A percentile compares a stretch with the other conserved stretches of the same genome.
These are phyloP conservation scores for Silurus lanzhouensis DNA, from an alignment of 2,797 vertebrate genomes.

Conservation along the genomic window DNA sequence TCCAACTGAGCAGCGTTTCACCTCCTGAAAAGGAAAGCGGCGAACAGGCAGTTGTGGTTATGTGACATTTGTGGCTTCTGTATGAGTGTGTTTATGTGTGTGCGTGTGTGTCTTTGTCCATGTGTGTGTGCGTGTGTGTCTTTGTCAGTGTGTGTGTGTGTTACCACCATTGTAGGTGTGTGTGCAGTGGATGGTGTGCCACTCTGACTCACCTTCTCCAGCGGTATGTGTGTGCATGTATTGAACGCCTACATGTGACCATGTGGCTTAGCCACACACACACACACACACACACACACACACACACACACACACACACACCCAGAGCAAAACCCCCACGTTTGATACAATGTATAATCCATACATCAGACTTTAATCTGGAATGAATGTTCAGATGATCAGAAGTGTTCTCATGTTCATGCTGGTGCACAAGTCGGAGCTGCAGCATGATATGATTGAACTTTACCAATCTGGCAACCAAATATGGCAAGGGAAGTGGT, in stretches of 20 bases:
- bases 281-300: background rate
- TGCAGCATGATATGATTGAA: no score
- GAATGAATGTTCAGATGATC: no score
- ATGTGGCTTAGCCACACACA: background rate
- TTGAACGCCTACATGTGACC: background rate
- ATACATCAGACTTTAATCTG: no score
- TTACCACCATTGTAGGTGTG: background rate
- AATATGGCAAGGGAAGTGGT: no score
- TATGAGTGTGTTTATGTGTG: background rate
- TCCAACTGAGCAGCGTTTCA: no score
- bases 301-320: conserved; percentile 8
- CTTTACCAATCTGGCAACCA: no score
- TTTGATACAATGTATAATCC: no score
- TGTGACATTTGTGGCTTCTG: background rate
- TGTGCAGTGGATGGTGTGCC: background rate
- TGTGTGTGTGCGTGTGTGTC: no score
- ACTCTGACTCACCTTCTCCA: conserved; percentile 14
- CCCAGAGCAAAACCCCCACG: no score
- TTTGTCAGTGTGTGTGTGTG: no score
- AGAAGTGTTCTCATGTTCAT: no score
- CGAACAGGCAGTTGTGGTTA: background rate
- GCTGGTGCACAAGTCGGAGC: no score
- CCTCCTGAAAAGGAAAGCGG: background rate
- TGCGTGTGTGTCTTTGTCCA: background rate
- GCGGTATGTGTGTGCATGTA: conserved; percentile 16